Evolutionary conservation across 1,140 invertebrate species (phyloP).

Genomic region (Kradibia gibbosae): DNA sequence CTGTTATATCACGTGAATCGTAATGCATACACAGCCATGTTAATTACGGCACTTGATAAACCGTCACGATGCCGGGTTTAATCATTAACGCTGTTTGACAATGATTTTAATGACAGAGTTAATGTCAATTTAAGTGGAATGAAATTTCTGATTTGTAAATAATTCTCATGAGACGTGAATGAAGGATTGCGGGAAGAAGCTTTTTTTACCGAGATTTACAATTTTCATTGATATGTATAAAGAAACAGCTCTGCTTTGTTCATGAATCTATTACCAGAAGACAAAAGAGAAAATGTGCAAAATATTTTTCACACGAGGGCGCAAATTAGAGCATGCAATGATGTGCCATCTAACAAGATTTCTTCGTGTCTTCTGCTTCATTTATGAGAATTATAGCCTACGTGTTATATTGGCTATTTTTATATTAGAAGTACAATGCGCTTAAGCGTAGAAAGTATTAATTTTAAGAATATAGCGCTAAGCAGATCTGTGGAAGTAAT

Average conservation of each 20-base stretch:
- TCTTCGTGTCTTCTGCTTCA: not conserved
- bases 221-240: too few species aligned
- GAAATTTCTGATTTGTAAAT: constrained; percentile 25
- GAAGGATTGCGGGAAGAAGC: not conserved
- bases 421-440: not conserved
- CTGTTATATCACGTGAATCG: not conserved
- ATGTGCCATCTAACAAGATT: not conserved
- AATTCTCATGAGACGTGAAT: not conserved
- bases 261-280: too few species aligned
- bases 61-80: constrained; percentile 12
- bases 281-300: not conserved
- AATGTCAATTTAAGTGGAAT: not conserved
- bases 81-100: constrained; percentile 26
- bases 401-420: not conserved
- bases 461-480: not conserved
- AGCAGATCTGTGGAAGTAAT: too few species aligned
- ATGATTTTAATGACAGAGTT: constrained; percentile 38
- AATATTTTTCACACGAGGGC: constrained; percentile 2
- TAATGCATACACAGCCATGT: not conserved
- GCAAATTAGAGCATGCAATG: constrained; percentile 14
- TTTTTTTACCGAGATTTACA: not conserved
- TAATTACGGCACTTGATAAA: constrained; percentile 28
- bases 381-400: not conserved
- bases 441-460: not conserved
- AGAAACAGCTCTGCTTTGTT: too few species aligned